Evolutionary conservation across 2,113 vertebrate genomes (phyloP).

Genomic region (Abramis brama): DNA sequence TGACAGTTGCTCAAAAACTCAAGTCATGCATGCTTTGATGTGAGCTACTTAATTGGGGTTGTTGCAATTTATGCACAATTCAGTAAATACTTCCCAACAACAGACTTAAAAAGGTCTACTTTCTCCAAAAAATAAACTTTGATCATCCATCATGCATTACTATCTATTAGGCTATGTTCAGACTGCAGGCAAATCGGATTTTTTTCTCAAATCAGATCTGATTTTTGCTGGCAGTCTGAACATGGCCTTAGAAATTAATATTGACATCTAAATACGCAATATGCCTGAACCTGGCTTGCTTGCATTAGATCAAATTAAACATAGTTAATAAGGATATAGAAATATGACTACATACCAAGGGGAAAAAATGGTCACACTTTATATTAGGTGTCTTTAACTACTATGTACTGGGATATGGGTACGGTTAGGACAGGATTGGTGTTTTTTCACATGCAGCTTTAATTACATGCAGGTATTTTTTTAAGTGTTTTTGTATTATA

Average conservation of each 20-base stretch:
- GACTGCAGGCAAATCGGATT: too few relatives aligned
- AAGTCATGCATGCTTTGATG: conserved; percentile 10
- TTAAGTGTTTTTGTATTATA: too few relatives aligned
- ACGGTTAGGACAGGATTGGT: too few relatives aligned
- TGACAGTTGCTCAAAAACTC: conserved; percentile 1
- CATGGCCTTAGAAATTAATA: neutral
- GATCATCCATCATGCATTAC: neutral
- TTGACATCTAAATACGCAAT: neutral
- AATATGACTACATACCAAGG: neutral
- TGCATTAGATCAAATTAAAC: neutral
- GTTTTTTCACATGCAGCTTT: too few relatives aligned
- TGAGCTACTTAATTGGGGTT: conserved; percentile 1
- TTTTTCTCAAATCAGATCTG: too few relatives aligned
- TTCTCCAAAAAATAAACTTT: neutral
- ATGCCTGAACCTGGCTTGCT: neutral
- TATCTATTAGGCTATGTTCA: neutral
- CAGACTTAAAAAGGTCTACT: neutral
- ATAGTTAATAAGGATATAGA: neutral
- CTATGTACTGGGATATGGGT: too few relatives aligned
- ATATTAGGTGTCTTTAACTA: too few relatives aligned
- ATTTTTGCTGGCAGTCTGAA: too few relatives aligned
- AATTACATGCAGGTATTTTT: too few relatives aligned
- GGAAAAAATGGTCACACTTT: neutral
- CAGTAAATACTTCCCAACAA: neutral
- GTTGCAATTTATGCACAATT: neutral